Evolutionary conservation across 2,888 invertebrate species (phyloP).

Genomic region (Bimastos eiseni): DNA sequence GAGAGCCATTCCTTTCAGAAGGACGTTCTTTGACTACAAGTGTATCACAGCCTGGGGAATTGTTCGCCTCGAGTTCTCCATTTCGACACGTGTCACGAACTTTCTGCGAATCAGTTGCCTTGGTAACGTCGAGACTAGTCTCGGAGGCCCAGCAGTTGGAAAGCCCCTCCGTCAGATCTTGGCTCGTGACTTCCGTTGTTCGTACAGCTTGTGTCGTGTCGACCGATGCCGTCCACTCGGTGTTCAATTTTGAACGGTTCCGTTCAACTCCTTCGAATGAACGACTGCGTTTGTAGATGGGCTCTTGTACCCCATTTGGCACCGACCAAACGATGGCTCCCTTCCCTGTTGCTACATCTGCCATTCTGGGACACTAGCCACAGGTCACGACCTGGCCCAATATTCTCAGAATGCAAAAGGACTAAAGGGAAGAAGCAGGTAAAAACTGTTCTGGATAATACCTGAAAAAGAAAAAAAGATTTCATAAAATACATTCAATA

Average conservation of each 20-base stretch:
- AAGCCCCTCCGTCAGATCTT: not conserved
- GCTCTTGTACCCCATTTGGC: not conserved
- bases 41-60: slow-evolving; percentile 14
- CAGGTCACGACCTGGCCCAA: not conserved
- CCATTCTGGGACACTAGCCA: slow-evolving; percentile 14
- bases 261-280: slow-evolving; percentile 10
- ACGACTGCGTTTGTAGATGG: slow-evolving; percentile 16
- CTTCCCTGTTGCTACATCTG: not conserved
- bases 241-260: not conserved
- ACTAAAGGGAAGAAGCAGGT: not conserved
- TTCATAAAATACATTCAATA: not conserved
- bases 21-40: not conserved
- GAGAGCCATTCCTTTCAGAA: not conserved
- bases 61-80: not conserved
- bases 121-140: not conserved
- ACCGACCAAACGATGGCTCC: not conserved
- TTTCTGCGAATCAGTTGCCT: not conserved
- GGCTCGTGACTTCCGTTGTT: not conserved
- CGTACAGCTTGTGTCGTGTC: not conserved
- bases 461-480: not conserved
- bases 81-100: not conserved
- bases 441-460: not conserved
- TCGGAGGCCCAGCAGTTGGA: slow-evolving; percentile 7
- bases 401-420: not conserved
- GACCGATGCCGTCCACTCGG: not conserved